Evolutionary conservation across 2,888 invertebrate species (phyloP).

Genomic region (Linyphia triangularis): DNA sequence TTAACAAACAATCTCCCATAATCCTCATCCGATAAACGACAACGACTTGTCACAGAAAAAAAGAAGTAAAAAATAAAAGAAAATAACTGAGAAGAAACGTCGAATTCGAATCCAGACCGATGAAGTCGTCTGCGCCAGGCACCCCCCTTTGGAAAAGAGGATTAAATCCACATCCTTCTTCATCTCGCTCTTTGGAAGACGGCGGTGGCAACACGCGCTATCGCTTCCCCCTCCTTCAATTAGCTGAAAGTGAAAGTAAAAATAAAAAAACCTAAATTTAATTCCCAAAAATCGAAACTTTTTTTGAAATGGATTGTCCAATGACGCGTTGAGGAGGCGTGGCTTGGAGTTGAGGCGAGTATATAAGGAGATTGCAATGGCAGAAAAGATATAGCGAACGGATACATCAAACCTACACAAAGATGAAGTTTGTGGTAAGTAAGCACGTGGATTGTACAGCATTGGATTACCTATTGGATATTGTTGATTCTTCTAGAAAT

Average conservation of each 20-base stretch:
- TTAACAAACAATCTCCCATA: background rate
- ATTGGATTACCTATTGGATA: slow-evolving; percentile 31
- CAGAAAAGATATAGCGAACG: background rate
- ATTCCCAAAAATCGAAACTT: slow-evolving; percentile 50
- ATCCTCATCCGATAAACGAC: background rate
- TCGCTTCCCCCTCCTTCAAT: slow-evolving; percentile 49
- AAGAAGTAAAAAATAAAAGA: too few species aligned
- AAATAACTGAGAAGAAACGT: too few species aligned
- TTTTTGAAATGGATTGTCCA: slow-evolving; percentile 26
- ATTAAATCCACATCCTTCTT: background rate
- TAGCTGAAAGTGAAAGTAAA: slow-evolving; percentile 40
- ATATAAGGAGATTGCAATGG: slow-evolving; percentile 27
- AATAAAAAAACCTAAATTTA: slow-evolving; percentile 53
- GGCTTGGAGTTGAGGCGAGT: slow-evolving; percentile 53
- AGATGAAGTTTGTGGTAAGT: slow-evolving; percentile 74
- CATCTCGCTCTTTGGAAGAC: slow-evolving; percentile 29
- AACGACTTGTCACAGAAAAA: background rate
- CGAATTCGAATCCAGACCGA: background rate
- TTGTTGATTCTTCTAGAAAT: background rate
- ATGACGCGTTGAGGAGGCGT: slow-evolving; percentile 56
- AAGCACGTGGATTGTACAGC: slow-evolving; percentile 40
- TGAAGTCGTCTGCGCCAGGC: background rate
- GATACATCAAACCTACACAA: slow-evolving; percentile 39
- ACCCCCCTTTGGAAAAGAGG: background rate
- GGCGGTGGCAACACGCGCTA: slow-evolving; percentile 35